A percentile compares a stretch with the other conserved stretches of the same genome.
phyloP scores from a whole-genome alignment of 2,888 invertebrate genomes.

The Diachrysia chrysitis region DNA sequence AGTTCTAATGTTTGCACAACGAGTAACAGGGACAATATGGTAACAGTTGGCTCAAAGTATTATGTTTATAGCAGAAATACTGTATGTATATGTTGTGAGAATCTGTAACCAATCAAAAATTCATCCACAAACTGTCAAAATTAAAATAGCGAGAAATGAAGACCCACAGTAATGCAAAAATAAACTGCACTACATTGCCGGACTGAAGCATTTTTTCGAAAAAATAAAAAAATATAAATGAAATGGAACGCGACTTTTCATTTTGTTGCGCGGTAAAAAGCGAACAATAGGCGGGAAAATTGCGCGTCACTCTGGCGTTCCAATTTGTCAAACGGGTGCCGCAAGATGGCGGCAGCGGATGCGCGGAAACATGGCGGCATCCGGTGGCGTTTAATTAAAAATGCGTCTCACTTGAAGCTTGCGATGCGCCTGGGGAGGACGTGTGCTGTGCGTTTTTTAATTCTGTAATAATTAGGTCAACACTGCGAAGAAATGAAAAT shows the following conservation, averaged over 20 bases:
- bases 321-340: slow-evolving; percentile 88
- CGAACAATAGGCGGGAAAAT: slow-evolving; percentile 89
- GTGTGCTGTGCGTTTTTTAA: slow-evolving; percentile 63
- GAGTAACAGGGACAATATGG: not conserved
- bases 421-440: slow-evolving; percentile 69
- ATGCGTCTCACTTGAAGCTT: slow-evolving; percentile 84
- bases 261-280: slow-evolving; percentile 86
- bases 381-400: slow-evolving; percentile 87
- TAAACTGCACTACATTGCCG: slow-evolving; percentile 69
- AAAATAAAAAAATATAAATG: slow-evolving; percentile 79
- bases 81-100: not conserved
- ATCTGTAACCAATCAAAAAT: slow-evolving; percentile 39
- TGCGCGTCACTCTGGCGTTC: slow-evolving; percentile 89
- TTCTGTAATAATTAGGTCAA: slow-evolving; percentile 60
- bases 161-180: slow-evolving; percentile 74
- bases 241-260: slow-evolving; percentile 86
- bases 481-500: slow-evolving; percentile 21
- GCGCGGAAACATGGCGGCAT: slow-evolving; percentile 82
- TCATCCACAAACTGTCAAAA: slow-evolving; percentile 65
- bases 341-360: slow-evolving; percentile 86
- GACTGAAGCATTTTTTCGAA: slow-evolving; percentile 77
- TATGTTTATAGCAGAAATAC: too few species aligned
- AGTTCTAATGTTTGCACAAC: not conserved
- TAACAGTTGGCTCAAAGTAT: not conserved
- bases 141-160: slow-evolving; percentile 77